Conservation (phyloP, 2,888 invertebrate species). For the Drosophila emarginata region DNA sequence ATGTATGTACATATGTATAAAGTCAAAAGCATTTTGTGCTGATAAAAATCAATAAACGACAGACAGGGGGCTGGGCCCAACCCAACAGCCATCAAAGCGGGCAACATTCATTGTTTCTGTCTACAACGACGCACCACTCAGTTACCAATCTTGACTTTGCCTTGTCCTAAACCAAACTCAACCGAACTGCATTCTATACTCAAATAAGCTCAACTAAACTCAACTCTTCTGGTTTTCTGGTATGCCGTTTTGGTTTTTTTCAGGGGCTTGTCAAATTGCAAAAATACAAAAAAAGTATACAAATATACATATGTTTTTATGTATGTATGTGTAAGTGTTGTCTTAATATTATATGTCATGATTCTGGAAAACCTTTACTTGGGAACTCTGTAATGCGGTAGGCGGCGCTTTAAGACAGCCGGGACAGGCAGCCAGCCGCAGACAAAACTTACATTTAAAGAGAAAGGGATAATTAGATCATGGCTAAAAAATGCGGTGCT, state of each 20-base stretch:
- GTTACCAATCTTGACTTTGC: constrained; percentile 38
- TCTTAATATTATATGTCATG: too few species aligned
- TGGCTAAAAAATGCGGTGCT: constrained; percentile 41
- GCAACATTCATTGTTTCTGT: constrained; percentile 10
- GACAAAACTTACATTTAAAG: too few species aligned
- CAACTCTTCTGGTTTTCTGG: constrained; percentile 23
- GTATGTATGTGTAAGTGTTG: too few species aligned
- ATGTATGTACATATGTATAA: background rate
- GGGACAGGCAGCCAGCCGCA: too few species aligned
- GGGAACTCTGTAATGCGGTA: constrained; percentile 23
- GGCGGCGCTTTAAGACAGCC: constrained; percentile 11
- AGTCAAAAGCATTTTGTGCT: constrained; percentile 54
- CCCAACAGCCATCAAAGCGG: background rate
- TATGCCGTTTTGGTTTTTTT: constrained; percentile 50
- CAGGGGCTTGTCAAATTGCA: constrained; percentile 65
- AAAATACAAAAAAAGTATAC: constrained; percentile 21
- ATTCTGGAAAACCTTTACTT: too few species aligned
- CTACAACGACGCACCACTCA: constrained; percentile 35
- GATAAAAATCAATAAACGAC: constrained; percentile 71
- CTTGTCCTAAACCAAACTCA: constrained; percentile 45
- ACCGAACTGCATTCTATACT: background rate
- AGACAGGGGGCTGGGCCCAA: constrained; percentile 40
- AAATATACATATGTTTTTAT: too few species aligned
- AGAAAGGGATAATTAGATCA: constrained; percentile 50
- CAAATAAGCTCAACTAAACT: background rate